Evolutionary conservation across 2,888 invertebrate species (phyloP).

Genomic region (Amblyjoppa fuscipennis): DNA sequence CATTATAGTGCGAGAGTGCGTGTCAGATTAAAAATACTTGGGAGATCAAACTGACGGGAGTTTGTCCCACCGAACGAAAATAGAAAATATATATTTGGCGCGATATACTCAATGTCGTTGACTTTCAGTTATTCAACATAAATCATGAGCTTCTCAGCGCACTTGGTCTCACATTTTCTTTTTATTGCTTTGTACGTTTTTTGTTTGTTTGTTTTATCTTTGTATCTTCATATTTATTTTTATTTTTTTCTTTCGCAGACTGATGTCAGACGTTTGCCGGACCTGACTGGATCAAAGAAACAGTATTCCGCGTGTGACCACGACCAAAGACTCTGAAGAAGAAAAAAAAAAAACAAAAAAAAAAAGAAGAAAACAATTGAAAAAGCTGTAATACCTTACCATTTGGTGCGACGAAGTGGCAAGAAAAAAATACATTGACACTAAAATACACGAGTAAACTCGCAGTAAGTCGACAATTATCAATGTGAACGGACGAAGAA

Average conservation of each 20-base stretch:
- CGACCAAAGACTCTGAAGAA: conserved; percentile 81
- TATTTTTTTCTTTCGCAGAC: conserved; percentile 69
- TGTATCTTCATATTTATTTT: neutral
- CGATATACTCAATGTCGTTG: conserved; percentile 39
- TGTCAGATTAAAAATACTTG: conserved; percentile 52
- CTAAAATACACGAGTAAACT: neutral
- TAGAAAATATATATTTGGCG: conserved; percentile 34
- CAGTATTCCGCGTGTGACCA: conserved; percentile 82
- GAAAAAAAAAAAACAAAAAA: conserved; percentile 22
- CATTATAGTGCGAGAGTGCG: conserved; percentile 6
- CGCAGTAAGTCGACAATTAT: neutral
- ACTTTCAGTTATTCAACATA: conserved; percentile 27
- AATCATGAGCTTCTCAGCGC: conserved; percentile 18
- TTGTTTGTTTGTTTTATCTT: neutral
- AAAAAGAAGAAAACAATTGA: neutral
- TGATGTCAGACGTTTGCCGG: conserved; percentile 66
- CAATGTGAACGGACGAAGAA: neutral
- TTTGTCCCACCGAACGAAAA: conserved; percentile 20
- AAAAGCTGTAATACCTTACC: conserved; percentile 61
- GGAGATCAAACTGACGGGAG: conserved; percentile 7
- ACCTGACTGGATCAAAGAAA: conserved; percentile 73
- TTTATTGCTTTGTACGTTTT: neutral
- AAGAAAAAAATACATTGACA: neutral
- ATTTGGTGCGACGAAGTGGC: conserved; percentile 62
- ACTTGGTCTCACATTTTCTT: neutral